Evolutionary conservation across 2,113 vertebrate genomes (phyloP).

Genomic region (Toxostoma redivivum): DNA sequence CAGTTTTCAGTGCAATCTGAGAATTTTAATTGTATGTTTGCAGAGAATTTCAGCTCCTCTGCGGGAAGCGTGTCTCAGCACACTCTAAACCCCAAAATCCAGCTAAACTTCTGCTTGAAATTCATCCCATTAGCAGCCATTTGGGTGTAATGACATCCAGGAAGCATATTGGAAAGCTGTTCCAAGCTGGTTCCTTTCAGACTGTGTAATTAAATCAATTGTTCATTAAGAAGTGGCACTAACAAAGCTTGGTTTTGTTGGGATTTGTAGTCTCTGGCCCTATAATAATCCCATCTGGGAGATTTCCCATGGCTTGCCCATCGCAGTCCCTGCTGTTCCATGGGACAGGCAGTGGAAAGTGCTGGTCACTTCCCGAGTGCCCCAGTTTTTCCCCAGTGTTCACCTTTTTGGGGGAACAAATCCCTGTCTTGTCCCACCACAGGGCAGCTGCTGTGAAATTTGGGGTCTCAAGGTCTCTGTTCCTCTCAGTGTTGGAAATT

Average conservation of each 20-base stretch:
- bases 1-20: background rate
- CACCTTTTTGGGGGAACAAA: background rate
- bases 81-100: background rate
- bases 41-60: background rate
- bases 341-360: background rate
- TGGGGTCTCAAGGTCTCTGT: background rate
- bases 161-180: background rate
- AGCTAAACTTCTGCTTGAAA: background rate
- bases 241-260: background rate
- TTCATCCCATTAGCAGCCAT: background rate
- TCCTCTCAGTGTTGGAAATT: background rate
- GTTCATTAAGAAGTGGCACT: background rate
- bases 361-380: rapidly evolving
- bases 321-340: background rate
- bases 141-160: background rate
- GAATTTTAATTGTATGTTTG: background rate
- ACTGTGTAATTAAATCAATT: background rate
- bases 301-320: background rate
- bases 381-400: background rate
- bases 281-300: background rate
- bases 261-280: background rate
- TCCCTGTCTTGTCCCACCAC: background rate
- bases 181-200: background rate
- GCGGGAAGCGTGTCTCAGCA: background rate
- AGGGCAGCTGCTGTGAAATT: background rate